Evolutionary conservation across 2,888 invertebrate genomes (phyloP).

Genomic region (Habrosyne pyritoides): DNA sequence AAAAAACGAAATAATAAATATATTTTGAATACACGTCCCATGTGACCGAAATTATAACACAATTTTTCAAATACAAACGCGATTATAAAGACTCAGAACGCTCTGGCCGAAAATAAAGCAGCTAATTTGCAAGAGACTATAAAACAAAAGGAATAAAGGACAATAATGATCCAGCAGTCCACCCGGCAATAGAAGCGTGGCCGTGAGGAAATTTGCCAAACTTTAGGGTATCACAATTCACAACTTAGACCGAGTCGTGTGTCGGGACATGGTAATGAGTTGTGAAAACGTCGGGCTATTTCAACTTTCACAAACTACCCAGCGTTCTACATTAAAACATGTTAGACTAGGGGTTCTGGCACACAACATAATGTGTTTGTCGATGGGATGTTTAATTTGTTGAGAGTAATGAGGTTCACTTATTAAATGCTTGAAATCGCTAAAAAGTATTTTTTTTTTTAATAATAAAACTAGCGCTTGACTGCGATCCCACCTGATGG

Average conservation of each 20-base stretch:
- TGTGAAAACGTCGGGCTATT: conserved; percentile 11
- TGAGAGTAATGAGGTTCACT: neutral
- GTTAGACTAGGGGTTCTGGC: neutral
- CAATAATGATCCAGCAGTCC: conserved; percentile 12
- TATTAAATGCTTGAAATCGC: no score
- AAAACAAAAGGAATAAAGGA: conserved; percentile 11
- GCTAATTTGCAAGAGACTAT: conserved; percentile 1
- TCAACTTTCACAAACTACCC: conserved; percentile 9
- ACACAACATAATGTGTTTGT: neutral
- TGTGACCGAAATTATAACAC: neutral
- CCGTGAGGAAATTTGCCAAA: neutral
- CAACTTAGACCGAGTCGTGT: neutral
- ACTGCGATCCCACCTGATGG: no score
- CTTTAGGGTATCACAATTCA: conserved; percentile 4
- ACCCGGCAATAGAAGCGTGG: conserved; percentile 3
- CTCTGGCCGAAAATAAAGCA: neutral
- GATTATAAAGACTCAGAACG: neutral
- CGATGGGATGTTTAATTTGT: neutral
- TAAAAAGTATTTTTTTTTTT: no score
- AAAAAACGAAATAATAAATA: neutral
- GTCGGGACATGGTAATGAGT: conserved; percentile 16
- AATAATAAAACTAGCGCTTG: no score
- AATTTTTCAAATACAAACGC: neutral
- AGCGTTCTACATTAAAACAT: neutral
- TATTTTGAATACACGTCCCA: neutral